Percentiles rank a stretch among this genome's conserved stretches.
Conservation (phyloP, 1,140 invertebrate genomes). For the Leptonema lineaticorne region DNA sequence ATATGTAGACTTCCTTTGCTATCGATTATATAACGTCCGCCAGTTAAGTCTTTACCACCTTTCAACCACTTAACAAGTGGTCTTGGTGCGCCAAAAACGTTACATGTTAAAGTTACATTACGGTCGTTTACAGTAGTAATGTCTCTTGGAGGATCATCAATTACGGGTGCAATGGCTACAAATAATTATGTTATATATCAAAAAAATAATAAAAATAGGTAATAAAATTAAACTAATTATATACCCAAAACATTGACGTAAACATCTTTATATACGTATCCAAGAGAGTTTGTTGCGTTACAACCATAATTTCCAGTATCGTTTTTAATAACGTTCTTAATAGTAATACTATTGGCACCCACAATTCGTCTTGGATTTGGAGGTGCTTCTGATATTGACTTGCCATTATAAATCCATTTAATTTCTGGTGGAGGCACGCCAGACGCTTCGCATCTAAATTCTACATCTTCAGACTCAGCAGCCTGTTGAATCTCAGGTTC, state of each 20-base stretch:
- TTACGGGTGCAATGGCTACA: conserved; percentile 85
- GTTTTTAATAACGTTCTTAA: conserved; percentile 78
- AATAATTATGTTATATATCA: conserved; percentile 23
- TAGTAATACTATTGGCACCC: conserved; percentile 73
- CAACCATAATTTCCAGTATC: conserved; percentile 99
- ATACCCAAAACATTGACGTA: conserved; percentile 92
- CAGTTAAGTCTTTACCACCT: conserved; percentile 79
- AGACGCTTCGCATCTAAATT: conserved; percentile 83
- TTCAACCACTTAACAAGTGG: conserved; percentile 93
- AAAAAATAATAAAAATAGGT: background rate
- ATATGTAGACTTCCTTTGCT: conserved; percentile 85
- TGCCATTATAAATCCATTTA: conserved; percentile 96
- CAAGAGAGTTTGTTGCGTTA: conserved; percentile 97
- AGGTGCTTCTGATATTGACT: conserved; percentile 75
- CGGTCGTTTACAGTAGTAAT: conserved; percentile 78
- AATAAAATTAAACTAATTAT: background rate
- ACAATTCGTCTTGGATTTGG: conserved; percentile 71
- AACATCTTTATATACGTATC: conserved; percentile 97
- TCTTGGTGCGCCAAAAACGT: conserved; percentile 94
- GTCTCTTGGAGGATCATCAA: conserved; percentile 78
- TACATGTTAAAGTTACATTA: conserved; percentile 81
- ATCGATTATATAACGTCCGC: conserved; percentile 73
- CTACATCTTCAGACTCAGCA: conserved; percentile 87
- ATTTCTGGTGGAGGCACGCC: conserved; percentile 89
- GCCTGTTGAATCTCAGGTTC: conserved; percentile 86